Percentiles rank a stretch among this genome's conserved stretches.
These are phyloP conservation scores for Taenaris catops DNA, from an alignment of 2,888 invertebrate species.

Conservation along the genomic window DNA sequence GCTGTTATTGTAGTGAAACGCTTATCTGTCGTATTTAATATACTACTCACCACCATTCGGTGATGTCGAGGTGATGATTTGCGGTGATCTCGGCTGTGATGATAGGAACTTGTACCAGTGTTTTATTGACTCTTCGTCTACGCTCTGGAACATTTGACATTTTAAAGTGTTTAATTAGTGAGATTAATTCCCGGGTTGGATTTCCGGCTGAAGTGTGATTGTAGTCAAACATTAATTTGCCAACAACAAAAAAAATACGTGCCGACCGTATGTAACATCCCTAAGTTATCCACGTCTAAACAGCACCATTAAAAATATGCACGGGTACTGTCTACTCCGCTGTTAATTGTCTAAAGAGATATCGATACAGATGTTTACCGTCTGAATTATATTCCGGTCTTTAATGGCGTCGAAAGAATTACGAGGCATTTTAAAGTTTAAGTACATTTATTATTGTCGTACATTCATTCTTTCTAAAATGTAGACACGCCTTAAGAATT, in stretches of 20 bases:
- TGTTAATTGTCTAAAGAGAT: constrained; percentile 73
- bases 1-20: too few relatives aligned
- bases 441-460: constrained; percentile 45
- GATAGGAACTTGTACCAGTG: too few relatives aligned
- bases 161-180: too few relatives aligned
- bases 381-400: constrained; percentile 54
- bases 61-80: too few relatives aligned
- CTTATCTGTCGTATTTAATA: too few relatives aligned
- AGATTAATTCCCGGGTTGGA: too few relatives aligned
- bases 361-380: constrained; percentile 72
- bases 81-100: too few relatives aligned
- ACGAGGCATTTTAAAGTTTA: constrained; percentile 57
- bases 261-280: constrained; percentile 3
- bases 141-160: too few relatives aligned
- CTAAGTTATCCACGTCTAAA: constrained; percentile 44
- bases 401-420: constrained; percentile 57
- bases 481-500: constrained; percentile 4
- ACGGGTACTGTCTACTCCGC: constrained; percentile 54
- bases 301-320: constrained; percentile 63
- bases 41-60: too few relatives aligned
- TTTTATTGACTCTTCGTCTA: too few relatives aligned
- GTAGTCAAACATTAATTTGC: too few relatives aligned
- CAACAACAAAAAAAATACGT: constrained; percentile 10
- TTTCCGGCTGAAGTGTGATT: too few relatives aligned
- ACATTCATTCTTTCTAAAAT: constrained; percentile 10